Conservation (phyloP, 92 coral and sea anemone genomes). For the Zoanthus sociatus region DNA sequence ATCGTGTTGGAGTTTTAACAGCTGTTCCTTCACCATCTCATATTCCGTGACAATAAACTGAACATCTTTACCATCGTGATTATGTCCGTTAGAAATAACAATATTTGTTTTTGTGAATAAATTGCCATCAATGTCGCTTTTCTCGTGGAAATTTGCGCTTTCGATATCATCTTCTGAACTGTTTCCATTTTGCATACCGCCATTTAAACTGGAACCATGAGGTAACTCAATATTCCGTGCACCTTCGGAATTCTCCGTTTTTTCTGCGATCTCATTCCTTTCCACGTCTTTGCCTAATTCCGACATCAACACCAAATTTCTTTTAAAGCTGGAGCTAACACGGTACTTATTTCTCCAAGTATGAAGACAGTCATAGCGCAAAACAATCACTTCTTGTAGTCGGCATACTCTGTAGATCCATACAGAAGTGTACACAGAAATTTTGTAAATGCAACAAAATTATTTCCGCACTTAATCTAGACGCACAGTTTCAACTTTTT, state of each 20-base stretch:
- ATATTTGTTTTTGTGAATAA: conserved; percentile 29
- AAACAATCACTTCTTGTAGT: conserved; percentile 21
- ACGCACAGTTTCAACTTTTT: background rate
- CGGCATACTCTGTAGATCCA: conserved; percentile 33
- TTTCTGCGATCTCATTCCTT: conserved; percentile 38
- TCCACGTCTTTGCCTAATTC: conserved; percentile 23
- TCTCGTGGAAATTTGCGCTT: background rate
- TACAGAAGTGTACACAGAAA: conserved; percentile 5
- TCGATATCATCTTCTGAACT: conserved; percentile 7
- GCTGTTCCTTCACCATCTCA: conserved; percentile 73
- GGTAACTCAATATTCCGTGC: background rate
- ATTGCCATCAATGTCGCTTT: background rate
- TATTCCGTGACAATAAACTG: conserved; percentile 74
- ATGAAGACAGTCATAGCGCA: conserved; percentile 17
- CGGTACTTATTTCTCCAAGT: conserved; percentile 19
- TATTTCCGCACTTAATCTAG: background rate
- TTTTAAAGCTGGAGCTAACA: background rate
- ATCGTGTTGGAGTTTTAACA: conserved; percentile 77
- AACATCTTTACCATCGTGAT: conserved; percentile 68
- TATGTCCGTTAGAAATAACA: conserved; percentile 67
- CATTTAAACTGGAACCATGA: conserved; percentile 11
- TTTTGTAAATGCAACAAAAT: background rate
- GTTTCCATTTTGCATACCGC: conserved; percentile 38
- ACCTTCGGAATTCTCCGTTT: conserved; percentile 27
- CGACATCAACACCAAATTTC: conserved; percentile 42